Evolutionary conservation across 2,888 invertebrate genomes (phyloP), one percentile per base, ranked within the genome.

Genomic region (Brachyopa scutellaris): DNA sequence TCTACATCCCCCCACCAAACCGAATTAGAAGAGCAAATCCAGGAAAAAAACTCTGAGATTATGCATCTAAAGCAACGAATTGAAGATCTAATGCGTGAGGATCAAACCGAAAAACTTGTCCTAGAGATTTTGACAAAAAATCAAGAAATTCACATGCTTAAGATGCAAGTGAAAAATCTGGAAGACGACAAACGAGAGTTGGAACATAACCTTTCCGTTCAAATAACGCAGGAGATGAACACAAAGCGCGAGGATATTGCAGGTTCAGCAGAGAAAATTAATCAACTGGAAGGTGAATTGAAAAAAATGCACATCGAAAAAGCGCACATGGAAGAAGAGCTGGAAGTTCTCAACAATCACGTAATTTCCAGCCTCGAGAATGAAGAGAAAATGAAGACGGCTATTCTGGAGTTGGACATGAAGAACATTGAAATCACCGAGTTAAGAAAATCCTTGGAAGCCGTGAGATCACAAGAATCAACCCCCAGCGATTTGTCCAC

Each of bases 31-130:
- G 85, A 84, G 9, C 87, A 85, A 70, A 49, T 91, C 5, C 89
- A 90, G 67, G 88, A 89, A 40, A 88, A 89, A 73, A 89, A 89
- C 67, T 85, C 89, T 0, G 89, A 89, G 82, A 88, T 89, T 69
- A 84, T 87, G 73, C 90, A 90, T 42, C 84, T 88, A 0, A 88
- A 88, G 76, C 89, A 88, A 78, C 89, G 88, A 84, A 88, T 90
- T 36, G 90, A 91, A 55, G 91, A 91, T 45, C 87, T 91, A 0
- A 90, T 91, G 85, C 87, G 88, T 11, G 91, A 91, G 86, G 90
- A 91, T 79, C 86, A 88, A 59, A 87, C 89, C 3, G 89, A 91
- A 66, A 88, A 89, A 23, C 84, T 91, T 15, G 89, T 89, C 9
- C 85, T 90, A 2, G 90, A 89, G 85, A 88, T 90, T 77, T 77